Conservation (phyloP, 2,888 invertebrate species). For the Salticus scenicus region DNA sequence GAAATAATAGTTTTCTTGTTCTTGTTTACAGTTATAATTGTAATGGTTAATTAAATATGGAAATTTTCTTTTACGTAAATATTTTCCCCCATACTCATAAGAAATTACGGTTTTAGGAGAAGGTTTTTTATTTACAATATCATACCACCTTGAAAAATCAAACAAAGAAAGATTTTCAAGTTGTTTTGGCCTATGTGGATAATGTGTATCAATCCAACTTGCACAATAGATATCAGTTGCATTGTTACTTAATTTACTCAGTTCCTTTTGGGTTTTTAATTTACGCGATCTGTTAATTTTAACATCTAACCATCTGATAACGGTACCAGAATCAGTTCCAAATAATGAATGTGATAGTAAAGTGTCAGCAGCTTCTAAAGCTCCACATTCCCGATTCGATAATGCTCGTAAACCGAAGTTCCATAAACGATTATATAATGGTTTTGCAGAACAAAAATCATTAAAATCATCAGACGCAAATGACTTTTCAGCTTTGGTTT, state of each 20-base stretch:
- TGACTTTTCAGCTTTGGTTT: background rate
- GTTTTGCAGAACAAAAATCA: background rate
- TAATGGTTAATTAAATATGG: constrained; percentile 7
- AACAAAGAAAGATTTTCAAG: background rate
- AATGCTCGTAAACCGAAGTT: background rate
- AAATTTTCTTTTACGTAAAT: background rate
- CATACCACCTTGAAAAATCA: background rate
- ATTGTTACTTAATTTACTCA: background rate
- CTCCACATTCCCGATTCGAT: constrained; percentile 10
- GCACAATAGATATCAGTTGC: background rate
- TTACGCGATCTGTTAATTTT: background rate
- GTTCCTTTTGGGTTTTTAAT: background rate
- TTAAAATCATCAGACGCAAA: background rate
- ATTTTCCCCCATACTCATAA: background rate
- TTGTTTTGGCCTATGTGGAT: background rate
- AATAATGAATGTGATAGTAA: background rate
- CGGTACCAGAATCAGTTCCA: background rate
- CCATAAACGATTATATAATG: background rate
- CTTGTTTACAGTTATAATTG: background rate
- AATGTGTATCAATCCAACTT: background rate
- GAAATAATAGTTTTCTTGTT: constrained; percentile 19
- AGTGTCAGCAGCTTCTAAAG: constrained; percentile 22
- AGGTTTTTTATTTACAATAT: background rate
- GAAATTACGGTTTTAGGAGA: background rate
- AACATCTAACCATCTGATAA: constrained; percentile 5